Conservation (phyloP, 2,113 vertebrate genomes). For the Nothocercus julius region DNA sequence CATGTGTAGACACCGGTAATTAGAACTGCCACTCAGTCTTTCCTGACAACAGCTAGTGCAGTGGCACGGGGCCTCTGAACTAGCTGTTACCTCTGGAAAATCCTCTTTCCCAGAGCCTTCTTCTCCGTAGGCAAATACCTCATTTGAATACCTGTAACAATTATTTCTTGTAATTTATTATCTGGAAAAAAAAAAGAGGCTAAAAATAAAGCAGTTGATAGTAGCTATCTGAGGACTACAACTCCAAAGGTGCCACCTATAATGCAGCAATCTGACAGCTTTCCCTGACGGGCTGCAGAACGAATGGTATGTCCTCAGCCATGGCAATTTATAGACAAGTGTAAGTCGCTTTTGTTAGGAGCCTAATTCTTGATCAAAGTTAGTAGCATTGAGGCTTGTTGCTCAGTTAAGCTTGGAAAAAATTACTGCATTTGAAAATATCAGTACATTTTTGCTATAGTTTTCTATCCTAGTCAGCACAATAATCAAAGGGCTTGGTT, state of each 20-base stretch:
- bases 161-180: slow-evolving; percentile 37
- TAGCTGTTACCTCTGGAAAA: slow-evolving; percentile 65
- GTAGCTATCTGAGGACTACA: neutral
- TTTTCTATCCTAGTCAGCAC: neutral
- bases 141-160: slow-evolving; percentile 53
- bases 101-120: slow-evolving; percentile 36
- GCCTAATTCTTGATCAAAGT: neutral
- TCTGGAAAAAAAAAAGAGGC: neutral
- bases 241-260: slow-evolving; percentile 33
- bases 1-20: slow-evolving; percentile 76
- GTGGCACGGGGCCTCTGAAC: slow-evolving; percentile 57
- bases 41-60: slow-evolving; percentile 45
- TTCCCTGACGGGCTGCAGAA: neutral
- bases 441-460: neutral
- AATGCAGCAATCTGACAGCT: neutral
- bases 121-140: slow-evolving; percentile 34
- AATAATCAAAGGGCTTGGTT: neutral
- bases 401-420: neutral
- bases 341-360: neutral
- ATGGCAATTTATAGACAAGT: neutral
- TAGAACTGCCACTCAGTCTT: slow-evolving; percentile 79
- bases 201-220: neutral
- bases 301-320: neutral
- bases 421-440: neutral
- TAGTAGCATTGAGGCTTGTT: neutral